phyloP scores from a whole-genome alignment of 1,140 invertebrate genomes.

The Sminthurinus signatus region DNA sequence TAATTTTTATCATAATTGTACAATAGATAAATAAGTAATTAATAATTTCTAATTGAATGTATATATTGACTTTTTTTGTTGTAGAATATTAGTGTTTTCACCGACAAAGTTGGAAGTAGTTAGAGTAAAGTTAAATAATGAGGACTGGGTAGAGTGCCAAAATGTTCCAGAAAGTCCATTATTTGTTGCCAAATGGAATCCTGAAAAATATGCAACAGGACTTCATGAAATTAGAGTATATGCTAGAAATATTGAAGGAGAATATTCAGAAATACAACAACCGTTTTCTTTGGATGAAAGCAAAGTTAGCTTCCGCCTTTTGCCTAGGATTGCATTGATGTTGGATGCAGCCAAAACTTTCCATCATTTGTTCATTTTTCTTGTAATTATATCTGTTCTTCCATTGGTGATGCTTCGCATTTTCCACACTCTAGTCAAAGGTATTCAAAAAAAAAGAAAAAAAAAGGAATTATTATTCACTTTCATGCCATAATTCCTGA shows the following conservation, averaged over 20 bases:
- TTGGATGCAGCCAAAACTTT: constrained; percentile 59
- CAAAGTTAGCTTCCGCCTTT: constrained; percentile 57
- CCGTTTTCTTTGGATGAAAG: constrained; percentile 71
- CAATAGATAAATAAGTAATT: background rate
- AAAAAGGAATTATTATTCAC: too few relatives aligned
- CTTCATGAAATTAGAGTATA: constrained; percentile 62
- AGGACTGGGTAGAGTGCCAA: constrained; percentile 56
- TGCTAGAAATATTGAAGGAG: constrained; percentile 56
- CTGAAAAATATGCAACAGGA: constrained; percentile 57
- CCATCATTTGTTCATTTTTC: constrained; percentile 58
- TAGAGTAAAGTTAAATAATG: constrained; percentile 58
- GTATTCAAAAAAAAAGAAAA: too few relatives aligned
- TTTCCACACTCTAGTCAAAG: constrained; percentile 52
- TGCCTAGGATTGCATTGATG: constrained; percentile 66
- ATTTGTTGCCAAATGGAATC: constrained; percentile 65
- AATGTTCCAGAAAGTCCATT: constrained; percentile 57
- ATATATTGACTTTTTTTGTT: constrained; percentile 32
- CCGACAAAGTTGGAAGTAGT: constrained; percentile 56
- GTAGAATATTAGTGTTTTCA: constrained; percentile 67
- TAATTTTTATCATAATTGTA: background rate
- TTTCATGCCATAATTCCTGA: too few relatives aligned
- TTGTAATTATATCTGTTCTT: constrained; percentile 56
- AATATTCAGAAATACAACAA: constrained; percentile 55
- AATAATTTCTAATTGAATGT: background rate
- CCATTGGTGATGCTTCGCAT: constrained; percentile 57